Percentiles rank a stretch among this genome's conserved stretches.
Conservation (phyloP, 1,140 invertebrate genomes). For the Apis mellifera region Amel_HAv3.1 CM009932.2:15229001-15229500, state of each 20-base stretch:
- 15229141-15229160: conserved; percentile 82
- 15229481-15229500: conserved; percentile 83
- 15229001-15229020: conserved; percentile 89
- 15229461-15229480: conserved; percentile 77
- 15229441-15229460: conserved; percentile 65
- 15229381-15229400: conserved; percentile 84
- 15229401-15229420: conserved; percentile 81
- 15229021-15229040: conserved; percentile 86
- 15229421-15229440: conserved; percentile 79
- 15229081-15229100: conserved; percentile 80
- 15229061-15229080: conserved; percentile 83
- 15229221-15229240: conserved; percentile 84
- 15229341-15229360: conserved; percentile 86
- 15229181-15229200: conserved; percentile 83
- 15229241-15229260: conserved; percentile 86
- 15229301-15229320: conserved; percentile 83
- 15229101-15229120: conserved; percentile 81
- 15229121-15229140: conserved; percentile 83
- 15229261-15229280: conserved; percentile 89
- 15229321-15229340: conserved; percentile 79
- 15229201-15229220: conserved; percentile 79
- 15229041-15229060: conserved; percentile 84
- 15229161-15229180: conserved; percentile 84
- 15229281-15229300: conserved; percentile 87
- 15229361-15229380: conserved; percentile 85